Evolutionary conservation across 2,797 vertebrate genomes (phyloP).

Genomic region (Sebastes steindachneri): DNA sequence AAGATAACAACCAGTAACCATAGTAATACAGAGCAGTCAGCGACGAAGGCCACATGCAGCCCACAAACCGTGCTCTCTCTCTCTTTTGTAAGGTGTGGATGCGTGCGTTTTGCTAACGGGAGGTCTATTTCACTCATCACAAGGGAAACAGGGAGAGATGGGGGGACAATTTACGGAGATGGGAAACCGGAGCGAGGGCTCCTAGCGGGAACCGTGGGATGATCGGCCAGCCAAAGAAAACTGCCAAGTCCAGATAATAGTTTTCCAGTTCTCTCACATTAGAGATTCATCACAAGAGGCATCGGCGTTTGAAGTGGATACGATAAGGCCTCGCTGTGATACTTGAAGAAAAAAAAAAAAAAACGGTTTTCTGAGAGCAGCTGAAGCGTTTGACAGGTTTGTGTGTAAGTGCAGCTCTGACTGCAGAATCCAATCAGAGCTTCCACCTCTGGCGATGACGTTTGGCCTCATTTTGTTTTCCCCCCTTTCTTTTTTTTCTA

Average conservation of each 20-base stretch:
- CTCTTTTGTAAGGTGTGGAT: constrained; percentile 8
- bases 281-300: constrained; percentile 68
- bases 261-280: constrained; percentile 70
- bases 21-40: constrained; percentile 18
- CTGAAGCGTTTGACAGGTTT: constrained; percentile 56
- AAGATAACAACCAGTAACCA: constrained; percentile 14
- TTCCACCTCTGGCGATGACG: constrained; percentile 39
- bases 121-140: constrained; percentile 43
- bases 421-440: constrained; percentile 54
- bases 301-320: constrained; percentile 66
- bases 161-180: constrained; percentile 40
- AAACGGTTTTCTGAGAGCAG: constrained; percentile 39
- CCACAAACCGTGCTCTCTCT: constrained; percentile 32
- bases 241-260: constrained; percentile 69
- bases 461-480: constrained; percentile 44
- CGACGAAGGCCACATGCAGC: constrained; percentile 11
- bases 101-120: constrained; percentile 27
- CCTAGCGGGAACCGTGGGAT: constrained; percentile 23
- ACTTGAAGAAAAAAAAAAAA: constrained; percentile 27
- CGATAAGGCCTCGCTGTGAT: constrained; percentile 63
- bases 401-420: constrained; percentile 38
- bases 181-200: constrained; percentile 27
- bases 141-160: constrained; percentile 32
- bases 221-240: constrained; percentile 58
- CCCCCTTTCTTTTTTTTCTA: neutral